Percentiles rank a stretch among this genome's conserved stretches.
phyloP scores from a whole-genome alignment of 2,113 vertebrate genomes.

The Ceuthmochares aereus region DNA sequence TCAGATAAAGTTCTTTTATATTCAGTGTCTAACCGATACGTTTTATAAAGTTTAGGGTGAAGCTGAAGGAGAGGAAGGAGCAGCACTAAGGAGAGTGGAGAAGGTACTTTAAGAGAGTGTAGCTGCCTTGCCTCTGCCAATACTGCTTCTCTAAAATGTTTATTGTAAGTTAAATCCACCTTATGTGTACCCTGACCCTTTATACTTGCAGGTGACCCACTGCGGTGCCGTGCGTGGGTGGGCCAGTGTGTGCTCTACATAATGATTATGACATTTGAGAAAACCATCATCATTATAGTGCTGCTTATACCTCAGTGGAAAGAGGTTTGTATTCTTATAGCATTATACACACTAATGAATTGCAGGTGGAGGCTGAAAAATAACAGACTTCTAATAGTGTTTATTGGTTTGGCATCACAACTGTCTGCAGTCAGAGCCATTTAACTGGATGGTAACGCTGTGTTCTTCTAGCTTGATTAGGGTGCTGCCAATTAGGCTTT shows the following conservation, averaged over 20 bases:
- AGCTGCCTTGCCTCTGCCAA: neutral
- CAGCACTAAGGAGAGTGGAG: neutral
- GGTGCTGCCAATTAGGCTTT: neutral
- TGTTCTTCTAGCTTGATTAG: neutral
- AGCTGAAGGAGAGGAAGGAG: neutral
- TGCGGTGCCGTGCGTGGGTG: conserved; percentile 93
- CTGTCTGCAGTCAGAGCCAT: neutral
- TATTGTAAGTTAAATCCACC: neutral
- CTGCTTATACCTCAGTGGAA: conserved; percentile 97
- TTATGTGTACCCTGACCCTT: neutral
- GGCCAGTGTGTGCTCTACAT: conserved; percentile 97
- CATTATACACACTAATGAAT: neutral
- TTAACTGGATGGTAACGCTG: neutral
- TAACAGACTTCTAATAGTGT: neutral
- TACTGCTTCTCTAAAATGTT: neutral
- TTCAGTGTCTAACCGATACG: neutral
- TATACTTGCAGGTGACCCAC: conserved; percentile 86
- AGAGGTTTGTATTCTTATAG: conserved; percentile 81
- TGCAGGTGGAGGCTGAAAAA: neutral
- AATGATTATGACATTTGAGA: conserved; percentile 97
- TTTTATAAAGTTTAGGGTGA: neutral
- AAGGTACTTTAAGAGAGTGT: neutral
- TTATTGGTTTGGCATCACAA: neutral
- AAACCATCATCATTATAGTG: conserved; percentile 93
- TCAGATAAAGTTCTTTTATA: neutral